Conservation (phyloP, 2,888 invertebrate species). For the Ernsta delagoae region DNA sequence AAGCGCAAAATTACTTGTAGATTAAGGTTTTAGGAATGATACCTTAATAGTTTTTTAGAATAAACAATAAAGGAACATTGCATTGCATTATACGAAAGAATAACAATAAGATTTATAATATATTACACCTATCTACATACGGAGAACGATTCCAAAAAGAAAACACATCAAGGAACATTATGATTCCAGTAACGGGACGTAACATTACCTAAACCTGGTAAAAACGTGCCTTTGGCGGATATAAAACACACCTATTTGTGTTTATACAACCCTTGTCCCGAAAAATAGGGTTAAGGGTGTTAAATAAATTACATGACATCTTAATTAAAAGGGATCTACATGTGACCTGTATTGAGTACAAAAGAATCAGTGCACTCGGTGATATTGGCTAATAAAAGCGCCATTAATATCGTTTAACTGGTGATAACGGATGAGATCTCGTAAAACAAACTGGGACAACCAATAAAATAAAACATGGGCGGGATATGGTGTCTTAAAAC, state of each 20-base stretch:
- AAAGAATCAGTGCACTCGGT: constrained; percentile 29
- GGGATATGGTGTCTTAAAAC: neutral
- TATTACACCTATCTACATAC: too few relatives aligned
- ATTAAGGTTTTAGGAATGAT: too few relatives aligned
- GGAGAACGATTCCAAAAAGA: neutral
- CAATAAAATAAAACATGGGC: constrained; percentile 1
- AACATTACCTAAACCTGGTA: too few relatives aligned
- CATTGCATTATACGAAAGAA: too few relatives aligned
- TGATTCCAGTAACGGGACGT: too few relatives aligned
- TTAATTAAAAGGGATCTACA: constrained; percentile 17
- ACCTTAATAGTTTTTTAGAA: too few relatives aligned
- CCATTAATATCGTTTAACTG: constrained; percentile 33
- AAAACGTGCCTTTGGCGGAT: neutral
- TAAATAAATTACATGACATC: constrained; percentile 22
- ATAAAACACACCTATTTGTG: neutral
- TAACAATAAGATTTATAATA: too few relatives aligned
- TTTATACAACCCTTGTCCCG: neutral
- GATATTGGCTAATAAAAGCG: constrained; percentile 32
- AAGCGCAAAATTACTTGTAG: too few relatives aligned
- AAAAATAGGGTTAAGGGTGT: constrained; percentile 8
- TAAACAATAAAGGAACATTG: too few relatives aligned
- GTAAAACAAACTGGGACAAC: constrained; percentile 28
- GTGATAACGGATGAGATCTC: constrained; percentile 26
- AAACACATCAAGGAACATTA: neutral
- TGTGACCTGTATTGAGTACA: constrained; percentile 13